Evolutionary conservation across 2,113 vertebrate genomes (phyloP).

Genomic region (Grammomys dolichurus): DNA sequence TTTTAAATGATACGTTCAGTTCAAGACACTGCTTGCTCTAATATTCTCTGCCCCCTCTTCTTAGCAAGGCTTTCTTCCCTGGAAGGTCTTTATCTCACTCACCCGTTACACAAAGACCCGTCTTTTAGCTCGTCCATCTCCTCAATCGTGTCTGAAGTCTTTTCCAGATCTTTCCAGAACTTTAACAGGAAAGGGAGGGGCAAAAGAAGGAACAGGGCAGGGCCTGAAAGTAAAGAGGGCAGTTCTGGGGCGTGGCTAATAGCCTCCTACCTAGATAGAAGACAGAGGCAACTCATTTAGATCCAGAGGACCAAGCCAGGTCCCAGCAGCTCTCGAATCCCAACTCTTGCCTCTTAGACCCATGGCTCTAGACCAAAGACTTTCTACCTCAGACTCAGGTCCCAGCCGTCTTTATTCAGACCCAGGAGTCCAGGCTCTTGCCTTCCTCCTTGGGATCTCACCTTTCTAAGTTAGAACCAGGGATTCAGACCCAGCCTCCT

Average conservation of each 20-base stretch:
- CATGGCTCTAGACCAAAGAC: neutral
- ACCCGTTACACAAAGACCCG: neutral
- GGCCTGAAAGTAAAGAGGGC: neutral
- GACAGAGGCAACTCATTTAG: too few species aligned
- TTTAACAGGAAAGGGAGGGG: fast-evolving
- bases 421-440: too few species aligned
- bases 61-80: neutral
- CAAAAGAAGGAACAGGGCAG: neutral
- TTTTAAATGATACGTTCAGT: neutral
- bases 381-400: neutral
- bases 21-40: neutral
- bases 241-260: constrained; percentile 7
- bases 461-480: neutral
- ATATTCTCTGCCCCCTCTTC: neutral
- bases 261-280: neutral
- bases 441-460: too few species aligned
- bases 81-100: neutral
- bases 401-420: neutral
- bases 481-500: neutral
- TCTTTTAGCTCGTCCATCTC: constrained; percentile 67
- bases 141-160: fast-evolving
- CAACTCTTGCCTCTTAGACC: neutral
- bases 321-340: neutral
- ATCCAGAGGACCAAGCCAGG: too few species aligned
- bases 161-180: neutral